Percentiles rank a stretch among this genome's conserved stretches.
Conservation (phyloP, 2,113 vertebrate genomes). For the Ophthalmolycus amberensis region DNA sequence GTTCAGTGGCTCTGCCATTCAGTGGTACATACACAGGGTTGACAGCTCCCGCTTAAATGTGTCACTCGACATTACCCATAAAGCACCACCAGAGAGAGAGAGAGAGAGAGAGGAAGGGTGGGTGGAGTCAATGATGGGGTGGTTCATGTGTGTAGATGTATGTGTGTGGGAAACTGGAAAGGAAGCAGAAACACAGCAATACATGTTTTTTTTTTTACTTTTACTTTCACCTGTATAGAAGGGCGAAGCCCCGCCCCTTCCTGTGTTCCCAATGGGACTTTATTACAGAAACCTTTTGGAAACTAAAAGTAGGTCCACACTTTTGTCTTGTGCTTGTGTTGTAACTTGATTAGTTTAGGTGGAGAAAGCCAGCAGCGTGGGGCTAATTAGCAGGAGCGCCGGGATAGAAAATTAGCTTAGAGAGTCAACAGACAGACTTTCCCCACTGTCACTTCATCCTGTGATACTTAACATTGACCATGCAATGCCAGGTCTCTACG, state of each 20-base stretch:
- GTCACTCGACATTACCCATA: slow-evolving; percentile 82
- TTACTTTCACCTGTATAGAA: slow-evolving; percentile 12
- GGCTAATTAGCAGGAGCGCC: neutral
- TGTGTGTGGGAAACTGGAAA: slow-evolving; percentile 6
- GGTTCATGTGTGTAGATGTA: neutral
- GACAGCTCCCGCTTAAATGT: slow-evolving; percentile 81
- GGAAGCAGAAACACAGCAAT: slow-evolving; percentile 16
- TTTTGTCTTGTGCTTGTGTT: neutral
- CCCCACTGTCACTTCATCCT: neutral
- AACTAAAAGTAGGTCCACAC: no score
- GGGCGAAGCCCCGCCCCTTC: no score
- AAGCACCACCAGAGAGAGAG: slow-evolving; percentile 52
- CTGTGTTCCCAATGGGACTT: neutral
- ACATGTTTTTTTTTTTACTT: neutral
- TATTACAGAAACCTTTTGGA: no score
- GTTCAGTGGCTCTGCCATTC: slow-evolving; percentile 77
- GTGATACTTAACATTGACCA: neutral
- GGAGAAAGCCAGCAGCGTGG: neutral
- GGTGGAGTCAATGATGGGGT: slow-evolving; percentile 7
- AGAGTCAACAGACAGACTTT: neutral
- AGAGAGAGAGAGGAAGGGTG: slow-evolving; percentile 6
- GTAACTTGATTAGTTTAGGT: neutral
- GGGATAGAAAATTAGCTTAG: no score
- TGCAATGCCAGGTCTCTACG: neutral
- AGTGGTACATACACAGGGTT: slow-evolving; percentile 69